phyloP scores from a whole-genome alignment of 2,888 invertebrate species.

The Nemurella pictetii region DNA sequence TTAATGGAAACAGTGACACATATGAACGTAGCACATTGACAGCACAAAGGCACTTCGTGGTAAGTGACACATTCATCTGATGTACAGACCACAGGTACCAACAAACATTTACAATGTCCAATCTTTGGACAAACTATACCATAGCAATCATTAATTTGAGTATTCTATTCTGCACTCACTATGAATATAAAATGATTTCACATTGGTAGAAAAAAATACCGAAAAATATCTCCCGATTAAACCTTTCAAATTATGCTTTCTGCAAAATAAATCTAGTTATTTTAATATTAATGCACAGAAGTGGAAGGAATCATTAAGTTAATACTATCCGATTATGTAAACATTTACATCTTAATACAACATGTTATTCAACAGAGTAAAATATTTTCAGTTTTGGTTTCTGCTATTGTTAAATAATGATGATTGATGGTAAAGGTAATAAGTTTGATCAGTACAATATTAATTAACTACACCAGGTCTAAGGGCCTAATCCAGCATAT shows the following conservation, averaged over 20 bases:
- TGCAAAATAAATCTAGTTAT: background rate
- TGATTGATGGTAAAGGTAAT: background rate
- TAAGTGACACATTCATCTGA: background rate
- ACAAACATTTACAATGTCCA: background rate
- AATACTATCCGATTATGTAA: background rate
- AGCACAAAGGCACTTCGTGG: background rate
- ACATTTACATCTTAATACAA: background rate
- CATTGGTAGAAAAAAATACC: background rate
- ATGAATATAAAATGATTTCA: background rate
- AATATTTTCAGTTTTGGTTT: background rate
- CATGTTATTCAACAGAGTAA: background rate
- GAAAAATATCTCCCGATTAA: background rate
- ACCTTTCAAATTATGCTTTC: background rate
- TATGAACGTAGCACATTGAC: background rate
- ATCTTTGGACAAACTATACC: background rate
- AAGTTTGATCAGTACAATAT: background rate
- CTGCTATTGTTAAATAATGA: background rate
- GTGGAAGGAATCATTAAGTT: background rate
- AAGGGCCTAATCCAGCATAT: too few relatives aligned
- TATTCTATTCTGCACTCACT: background rate
- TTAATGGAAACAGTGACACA: background rate
- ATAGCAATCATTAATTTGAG: background rate
- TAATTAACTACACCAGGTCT: background rate
- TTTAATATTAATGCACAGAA: background rate
- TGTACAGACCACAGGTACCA: background rate